Evolutionary conservation across 2,113 vertebrate genomes (phyloP).

Genomic region (Bostrychus sinensis): DNA sequence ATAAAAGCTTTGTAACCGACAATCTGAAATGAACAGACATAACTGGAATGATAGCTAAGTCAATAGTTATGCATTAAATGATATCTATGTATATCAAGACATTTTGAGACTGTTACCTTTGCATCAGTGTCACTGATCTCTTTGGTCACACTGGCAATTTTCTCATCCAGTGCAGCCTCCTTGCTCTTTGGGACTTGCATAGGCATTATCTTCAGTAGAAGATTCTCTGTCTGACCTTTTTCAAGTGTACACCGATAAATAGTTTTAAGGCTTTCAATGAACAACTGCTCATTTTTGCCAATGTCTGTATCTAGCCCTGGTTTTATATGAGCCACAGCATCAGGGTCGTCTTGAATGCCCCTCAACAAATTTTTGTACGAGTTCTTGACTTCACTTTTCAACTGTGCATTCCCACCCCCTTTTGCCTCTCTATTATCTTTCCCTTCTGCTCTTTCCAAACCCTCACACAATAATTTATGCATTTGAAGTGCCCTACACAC

Average conservation of each 20-base stretch:
- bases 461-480: constrained; percentile 63
- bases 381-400: constrained; percentile 56
- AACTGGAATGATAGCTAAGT: not conserved
- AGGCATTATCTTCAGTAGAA: constrained; percentile 23
- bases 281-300: constrained; percentile 25
- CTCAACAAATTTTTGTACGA: constrained; percentile 78
- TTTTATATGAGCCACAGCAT: constrained; percentile 39
- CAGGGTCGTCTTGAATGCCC: constrained; percentile 63
- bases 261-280: constrained; percentile 70
- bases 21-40: not conserved
- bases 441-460: constrained; percentile 25
- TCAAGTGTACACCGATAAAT: constrained; percentile 76
- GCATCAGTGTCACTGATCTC: constrained; percentile 58
- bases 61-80: not conserved
- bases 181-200: constrained; percentile 41
- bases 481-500: constrained; percentile 50
- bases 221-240: constrained; percentile 62
- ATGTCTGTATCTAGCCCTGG: not conserved
- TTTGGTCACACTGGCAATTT: constrained; percentile 30
- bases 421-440: not conserved
- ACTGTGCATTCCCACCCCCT: constrained; percentile 8
- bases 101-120: constrained; percentile 69
- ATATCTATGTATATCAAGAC: not conserved
- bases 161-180: constrained; percentile 25
- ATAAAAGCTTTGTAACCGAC: constrained; percentile 27